Percentiles rank a stretch among this genome's conserved stretches.
Conservation (phyloP, 2,797 vertebrate genomes). For the Psittacula echo region DNA sequence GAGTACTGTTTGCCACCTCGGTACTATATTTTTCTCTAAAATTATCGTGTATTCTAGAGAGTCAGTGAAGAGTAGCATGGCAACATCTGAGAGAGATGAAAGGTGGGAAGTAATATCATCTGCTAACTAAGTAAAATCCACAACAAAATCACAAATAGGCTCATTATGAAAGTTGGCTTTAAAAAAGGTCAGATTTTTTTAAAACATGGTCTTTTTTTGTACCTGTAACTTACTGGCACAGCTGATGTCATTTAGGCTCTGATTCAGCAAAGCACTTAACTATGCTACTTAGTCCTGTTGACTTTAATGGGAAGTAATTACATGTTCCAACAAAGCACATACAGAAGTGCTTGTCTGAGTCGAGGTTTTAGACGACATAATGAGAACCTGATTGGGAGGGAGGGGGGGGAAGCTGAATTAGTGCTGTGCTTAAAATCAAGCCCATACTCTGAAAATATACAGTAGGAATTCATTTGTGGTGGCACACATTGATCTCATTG, state of each 20-base stretch:
- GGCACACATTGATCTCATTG: not conserved
- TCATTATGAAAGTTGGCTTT: not conserved
- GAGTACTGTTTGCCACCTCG: not conserved
- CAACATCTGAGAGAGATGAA: not conserved
- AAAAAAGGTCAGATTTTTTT: not conserved
- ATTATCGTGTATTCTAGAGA: not conserved
- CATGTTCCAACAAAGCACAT: slow-evolving; percentile 60
- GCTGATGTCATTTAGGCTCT: slow-evolving; percentile 61
- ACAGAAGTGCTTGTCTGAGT: slow-evolving; percentile 61
- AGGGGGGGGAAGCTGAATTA: not conserved
- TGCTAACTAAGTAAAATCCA: not conserved
- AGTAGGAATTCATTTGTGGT: not conserved
- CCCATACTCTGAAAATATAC: not conserved
- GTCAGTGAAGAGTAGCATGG: not conserved
- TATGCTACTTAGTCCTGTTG: slow-evolving; percentile 42
- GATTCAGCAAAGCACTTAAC: slow-evolving; percentile 68
- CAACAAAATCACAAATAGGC: not conserved
- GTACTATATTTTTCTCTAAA: not conserved
- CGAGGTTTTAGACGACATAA: slow-evolving; percentile 48
- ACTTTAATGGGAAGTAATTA: slow-evolving; percentile 72
- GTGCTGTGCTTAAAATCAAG: slow-evolving; percentile 8
- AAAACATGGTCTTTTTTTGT: not conserved
- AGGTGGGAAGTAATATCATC: not conserved
- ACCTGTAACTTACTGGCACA: slow-evolving; percentile 63
- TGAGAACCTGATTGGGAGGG: slow-evolving; percentile 48